phyloP scores from a whole-genome alignment of 2,797 vertebrate genomes.

The Pelodytes ibericus region DNA sequence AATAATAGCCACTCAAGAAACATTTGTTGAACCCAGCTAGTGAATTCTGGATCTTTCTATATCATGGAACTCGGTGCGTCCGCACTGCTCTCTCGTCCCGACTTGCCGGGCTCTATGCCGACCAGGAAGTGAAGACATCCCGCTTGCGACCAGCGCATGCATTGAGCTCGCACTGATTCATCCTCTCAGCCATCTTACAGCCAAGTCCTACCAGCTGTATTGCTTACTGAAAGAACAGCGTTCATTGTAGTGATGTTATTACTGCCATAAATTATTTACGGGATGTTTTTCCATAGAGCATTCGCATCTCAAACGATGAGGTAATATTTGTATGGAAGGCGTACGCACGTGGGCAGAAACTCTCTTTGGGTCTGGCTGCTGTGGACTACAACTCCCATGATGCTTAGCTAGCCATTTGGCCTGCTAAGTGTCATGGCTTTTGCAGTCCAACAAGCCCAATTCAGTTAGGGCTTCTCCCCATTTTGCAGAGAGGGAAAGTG shows the following conservation, averaged over 20 bases:
- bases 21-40: too few relatives aligned
- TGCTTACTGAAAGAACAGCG: conserved; percentile 32
- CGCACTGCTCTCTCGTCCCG: too few relatives aligned
- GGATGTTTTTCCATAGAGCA: conserved; percentile 36
- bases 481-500: too few relatives aligned
- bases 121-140: conserved; percentile 36
- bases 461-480: too few relatives aligned
- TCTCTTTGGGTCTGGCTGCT: background rate
- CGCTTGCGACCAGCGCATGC: conserved; percentile 37
- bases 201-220: conserved; percentile 35
- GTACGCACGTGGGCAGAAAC: background rate
- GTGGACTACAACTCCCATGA: background rate
- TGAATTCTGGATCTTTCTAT: too few relatives aligned
- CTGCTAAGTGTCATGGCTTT: too few relatives aligned
- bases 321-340: conserved; percentile 34
- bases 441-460: too few relatives aligned
- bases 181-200: conserved; percentile 31
- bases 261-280: conserved; percentile 46
- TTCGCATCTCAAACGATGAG: conserved; percentile 48
- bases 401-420: too few relatives aligned
- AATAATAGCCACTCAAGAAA: too few relatives aligned
- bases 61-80: too few relatives aligned
- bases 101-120: too few relatives aligned
- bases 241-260: conserved; percentile 29
- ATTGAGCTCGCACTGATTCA: conserved; percentile 45